phyloP scores from a whole-genome alignment of 2,888 invertebrate species.

The Drosophila nr. perissopoda region DNA sequence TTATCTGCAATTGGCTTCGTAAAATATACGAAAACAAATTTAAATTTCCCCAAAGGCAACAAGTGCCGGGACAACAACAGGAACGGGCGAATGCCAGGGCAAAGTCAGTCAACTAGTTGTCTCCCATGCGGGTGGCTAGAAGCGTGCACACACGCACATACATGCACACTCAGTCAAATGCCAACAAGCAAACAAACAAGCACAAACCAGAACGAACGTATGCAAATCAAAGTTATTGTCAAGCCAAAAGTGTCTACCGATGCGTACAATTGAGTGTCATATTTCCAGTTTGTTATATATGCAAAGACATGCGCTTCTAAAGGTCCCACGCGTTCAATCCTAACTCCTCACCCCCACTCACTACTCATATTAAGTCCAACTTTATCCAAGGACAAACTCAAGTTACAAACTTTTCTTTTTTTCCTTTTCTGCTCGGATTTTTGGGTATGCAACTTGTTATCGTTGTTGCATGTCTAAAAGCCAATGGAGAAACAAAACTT shows the following conservation, averaged over 20 bases:
- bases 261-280: conserved; percentile 80
- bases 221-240: conserved; percentile 80
- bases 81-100: conserved; percentile 10
- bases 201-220: conserved; percentile 39
- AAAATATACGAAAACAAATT: conserved; percentile 71
- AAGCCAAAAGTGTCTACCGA: conserved; percentile 75
- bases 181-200: conserved; percentile 39
- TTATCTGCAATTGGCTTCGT: conserved; percentile 76
- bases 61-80: conserved; percentile 60
- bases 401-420: conserved; percentile 47
- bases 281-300: conserved; percentile 73
- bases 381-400: conserved; percentile 48
- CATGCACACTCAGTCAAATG: not conserved
- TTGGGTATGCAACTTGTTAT: conserved; percentile 69
- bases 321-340: not conserved
- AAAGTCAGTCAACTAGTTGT: conserved; percentile 61
- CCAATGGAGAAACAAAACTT: conserved; percentile 72
- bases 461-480: conserved; percentile 80
- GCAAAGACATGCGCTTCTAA: conserved; percentile 37
- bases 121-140: conserved; percentile 52
- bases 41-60: conserved; percentile 76
- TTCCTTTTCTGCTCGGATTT: conserved; percentile 10
- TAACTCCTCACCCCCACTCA: not conserved
- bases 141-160: conserved; percentile 11
- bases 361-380: conserved; percentile 53